Percentiles rank a stretch among this genome's conserved stretches.
phyloP scores from a whole-genome alignment of 2,113 vertebrate species.

The Spizaetus ornatus region DNA sequence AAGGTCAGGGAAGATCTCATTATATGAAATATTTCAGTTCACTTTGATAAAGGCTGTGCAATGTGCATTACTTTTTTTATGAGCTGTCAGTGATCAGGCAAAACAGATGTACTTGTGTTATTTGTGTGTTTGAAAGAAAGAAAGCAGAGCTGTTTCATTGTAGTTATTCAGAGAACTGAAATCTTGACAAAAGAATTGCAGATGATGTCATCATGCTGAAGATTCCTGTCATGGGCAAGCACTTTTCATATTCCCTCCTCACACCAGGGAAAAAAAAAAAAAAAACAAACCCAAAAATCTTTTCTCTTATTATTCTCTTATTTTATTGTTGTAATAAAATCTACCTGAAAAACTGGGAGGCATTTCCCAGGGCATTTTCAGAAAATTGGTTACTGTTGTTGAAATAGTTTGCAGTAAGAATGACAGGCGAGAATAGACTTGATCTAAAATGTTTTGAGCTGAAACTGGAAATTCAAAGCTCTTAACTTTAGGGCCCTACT shows the following conservation, averaged over 20 bases:
- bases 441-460: neutral
- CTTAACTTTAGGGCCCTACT: neutral
- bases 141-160: neutral
- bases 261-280: neutral
- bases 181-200: neutral
- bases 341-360: neutral
- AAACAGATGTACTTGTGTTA: slow-evolving; percentile 50
- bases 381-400: neutral
- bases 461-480: neutral
- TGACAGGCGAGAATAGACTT: neutral
- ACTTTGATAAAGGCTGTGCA: slow-evolving; percentile 15
- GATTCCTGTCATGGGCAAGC: neutral
- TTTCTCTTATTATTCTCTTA: neutral
- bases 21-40: slow-evolving; percentile 1
- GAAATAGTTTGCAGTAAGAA: neutral
- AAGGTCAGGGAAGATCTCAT: neutral
- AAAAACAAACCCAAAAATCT: neutral
- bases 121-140: slow-evolving; percentile 20
- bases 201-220: neutral
- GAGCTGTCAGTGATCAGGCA: slow-evolving; percentile 6
- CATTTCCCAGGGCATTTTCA: neutral
- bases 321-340: neutral
- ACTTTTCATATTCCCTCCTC: neutral
- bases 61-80: neutral
- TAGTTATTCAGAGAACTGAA: neutral